These are phyloP conservation scores for Drosophila siamana DNA, from an alignment of 2,888 invertebrate genomes.

Conservation along the genomic window DNA sequence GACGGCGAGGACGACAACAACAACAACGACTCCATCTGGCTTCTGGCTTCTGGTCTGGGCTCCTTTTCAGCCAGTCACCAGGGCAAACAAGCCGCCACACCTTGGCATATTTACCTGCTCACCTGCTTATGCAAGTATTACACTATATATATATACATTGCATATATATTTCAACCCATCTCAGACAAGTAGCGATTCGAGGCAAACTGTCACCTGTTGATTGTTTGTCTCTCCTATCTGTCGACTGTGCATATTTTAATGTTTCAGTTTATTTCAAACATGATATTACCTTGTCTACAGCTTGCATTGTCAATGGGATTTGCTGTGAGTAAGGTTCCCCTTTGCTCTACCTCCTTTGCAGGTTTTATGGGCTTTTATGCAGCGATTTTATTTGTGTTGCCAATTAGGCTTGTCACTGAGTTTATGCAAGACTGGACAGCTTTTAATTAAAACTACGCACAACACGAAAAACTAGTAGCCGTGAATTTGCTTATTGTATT, in stretches of 20 bases:
- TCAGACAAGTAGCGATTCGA: slow-evolving; percentile 29
- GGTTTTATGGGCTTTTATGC: not conserved
- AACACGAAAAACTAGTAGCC: slow-evolving; percentile 6
- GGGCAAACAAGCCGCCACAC: slow-evolving; percentile 17
- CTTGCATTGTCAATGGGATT: slow-evolving; percentile 26
- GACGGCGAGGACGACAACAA: not conserved
- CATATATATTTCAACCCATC: slow-evolving; percentile 31
- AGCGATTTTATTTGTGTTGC: not conserved
- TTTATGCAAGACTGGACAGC: slow-evolving; percentile 13
- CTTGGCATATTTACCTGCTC: slow-evolving; percentile 30
- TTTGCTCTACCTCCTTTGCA: slow-evolving; percentile 4
- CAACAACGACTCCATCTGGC: slow-evolving; percentile 14
- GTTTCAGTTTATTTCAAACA: slow-evolving; percentile 40
- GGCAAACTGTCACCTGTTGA: slow-evolving; percentile 69
- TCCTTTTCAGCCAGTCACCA: slow-evolving; percentile 20
- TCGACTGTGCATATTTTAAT: slow-evolving; percentile 61
- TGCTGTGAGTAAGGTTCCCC: slow-evolving; percentile 31
- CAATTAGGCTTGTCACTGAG: slow-evolving; percentile 36
- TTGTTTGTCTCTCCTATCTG: slow-evolving; percentile 58
- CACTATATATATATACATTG: slow-evolving; percentile 5
- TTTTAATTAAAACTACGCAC: slow-evolving; percentile 46
- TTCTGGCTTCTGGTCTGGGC: slow-evolving; percentile 7
- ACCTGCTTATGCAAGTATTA: slow-evolving; percentile 1
- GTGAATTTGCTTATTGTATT: slow-evolving; percentile 25
- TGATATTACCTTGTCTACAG: slow-evolving; percentile 22